Base-by-base conservation (phyloP, 2,888 invertebrate species). In the Zhuqinia jingwanae region DNA sequence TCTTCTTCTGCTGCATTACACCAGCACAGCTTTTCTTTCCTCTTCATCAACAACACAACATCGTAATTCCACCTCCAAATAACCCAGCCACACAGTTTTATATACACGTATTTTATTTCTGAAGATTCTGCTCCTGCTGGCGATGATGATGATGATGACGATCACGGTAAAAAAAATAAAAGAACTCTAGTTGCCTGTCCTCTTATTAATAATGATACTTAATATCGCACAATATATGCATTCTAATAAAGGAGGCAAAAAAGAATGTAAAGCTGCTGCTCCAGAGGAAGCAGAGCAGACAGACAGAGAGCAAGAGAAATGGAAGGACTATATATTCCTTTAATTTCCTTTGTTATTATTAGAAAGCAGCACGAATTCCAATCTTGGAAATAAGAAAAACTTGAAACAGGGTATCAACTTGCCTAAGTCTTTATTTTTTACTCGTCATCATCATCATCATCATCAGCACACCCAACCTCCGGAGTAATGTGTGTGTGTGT, bases 391-490 rank as follows among this genome's bases (percentile, higher is more conserved):
- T 25, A 50, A 22, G 50, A 50, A 73, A 82, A 82, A 83, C 76
- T 83, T 60, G 83, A 53, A 63, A 75, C 73, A 58, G 83, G 42
- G 76, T 76, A 83, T 83, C 75, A 83, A 82, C 83, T 83, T 77
- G 8, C 47, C n/a, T 25, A 63, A 81, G 73, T 45, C 73, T 73
- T 56, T n/a, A n/a, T n/a, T 27, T 81, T 53, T 36, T 56, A 53
- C 25, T 36, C 56, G 20, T 83, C 73, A 42, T 76, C 75, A 65
- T 76, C 76, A 47, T 30, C 76, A 30, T 10, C 68, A 70, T 27
- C n/a, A n/a, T n/a, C n/a, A n/a, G n/a, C n/a, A n/a, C n/a, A n/a
- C n/a, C n/a, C n/a, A n/a, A n/a, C n/a, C n/a, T n/a, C n/a, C n/a
- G n/a, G n/a, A 17, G 11, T 17, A 42, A 11, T 65, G n/a, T 65